These are phyloP conservation scores for Dryadula phaetusa DNA, from an alignment of 2,888 invertebrate species.

Conservation along the genomic window DNA sequence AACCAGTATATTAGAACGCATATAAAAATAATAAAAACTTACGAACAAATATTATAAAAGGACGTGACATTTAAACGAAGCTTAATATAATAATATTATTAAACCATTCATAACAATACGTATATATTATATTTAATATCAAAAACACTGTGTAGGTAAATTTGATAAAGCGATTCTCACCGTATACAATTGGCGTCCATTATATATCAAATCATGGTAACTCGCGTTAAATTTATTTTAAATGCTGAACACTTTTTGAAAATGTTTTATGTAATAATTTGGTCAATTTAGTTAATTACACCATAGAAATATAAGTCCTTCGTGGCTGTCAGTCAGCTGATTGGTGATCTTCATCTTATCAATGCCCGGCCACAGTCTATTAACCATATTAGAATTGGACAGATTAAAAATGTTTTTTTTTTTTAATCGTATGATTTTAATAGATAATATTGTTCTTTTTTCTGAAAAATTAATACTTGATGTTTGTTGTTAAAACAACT, in stretches of 20 bases:
- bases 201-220: slow-evolving; percentile 21
- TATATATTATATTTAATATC: not conserved
- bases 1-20: not conserved
- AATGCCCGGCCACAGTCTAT: slow-evolving; percentile 25
- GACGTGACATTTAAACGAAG: not conserved
- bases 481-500: no score
- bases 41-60: not conserved
- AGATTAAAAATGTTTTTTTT: slow-evolving; percentile 5
- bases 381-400: not conserved
- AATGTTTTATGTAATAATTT: slow-evolving; percentile 80
- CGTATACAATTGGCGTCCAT: slow-evolving; percentile 43
- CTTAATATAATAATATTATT: not conserved
- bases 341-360: slow-evolving; percentile 56
- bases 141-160: not conserved
- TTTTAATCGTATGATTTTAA: not conserved
- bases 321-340: slow-evolving; percentile 80
- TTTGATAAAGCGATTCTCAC: slow-evolving; percentile 39
- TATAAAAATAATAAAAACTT: not conserved
- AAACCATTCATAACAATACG: not conserved
- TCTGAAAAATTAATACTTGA: no score
- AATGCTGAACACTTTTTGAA: slow-evolving; percentile 28
- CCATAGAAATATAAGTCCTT: slow-evolving; percentile 72
- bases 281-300: slow-evolving; percentile 64
- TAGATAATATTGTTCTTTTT: slow-evolving; percentile 1
- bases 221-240: slow-evolving; percentile 15